Conservation (phyloP, 2,888 invertebrate species). For the Ophion ventricosus region DNA sequence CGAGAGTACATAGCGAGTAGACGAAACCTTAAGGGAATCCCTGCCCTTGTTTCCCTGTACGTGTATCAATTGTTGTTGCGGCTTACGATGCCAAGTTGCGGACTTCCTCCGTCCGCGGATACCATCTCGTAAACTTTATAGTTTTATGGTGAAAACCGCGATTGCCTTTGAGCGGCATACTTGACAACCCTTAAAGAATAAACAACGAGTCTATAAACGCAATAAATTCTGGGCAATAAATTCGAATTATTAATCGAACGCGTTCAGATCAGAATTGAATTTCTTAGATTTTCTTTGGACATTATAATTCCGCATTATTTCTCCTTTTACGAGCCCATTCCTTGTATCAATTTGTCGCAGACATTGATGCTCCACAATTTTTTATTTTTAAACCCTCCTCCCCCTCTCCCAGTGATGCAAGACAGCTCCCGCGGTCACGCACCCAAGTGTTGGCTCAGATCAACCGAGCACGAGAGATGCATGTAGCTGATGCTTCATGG, state of each 20-base stretch:
- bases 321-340: background rate
- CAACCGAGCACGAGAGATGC: background rate
- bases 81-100: background rate
- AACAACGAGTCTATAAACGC: background rate
- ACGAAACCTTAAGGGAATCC: conserved; percentile 7
- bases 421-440: background rate
- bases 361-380: background rate
- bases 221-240: background rate
- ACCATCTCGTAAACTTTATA: conserved; percentile 45
- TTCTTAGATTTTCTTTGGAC: background rate
- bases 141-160: background rate
- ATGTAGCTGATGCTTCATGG: background rate
- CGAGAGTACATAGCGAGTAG: background rate
- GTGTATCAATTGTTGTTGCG: conserved; percentile 19
- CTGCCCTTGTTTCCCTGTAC: conserved; percentile 38
- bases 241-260: background rate
- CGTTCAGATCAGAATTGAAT: too few relatives aligned
- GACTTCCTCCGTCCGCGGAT: conserved; percentile 11
- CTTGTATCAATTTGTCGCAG: background rate
- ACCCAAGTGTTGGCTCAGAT: background rate
- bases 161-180: background rate
- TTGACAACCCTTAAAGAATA: too few relatives aligned
- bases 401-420: background rate
- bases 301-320: background rate
- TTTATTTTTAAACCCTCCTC: background rate